Conservation (phyloP, 2,888 invertebrate genomes). For the Elysia crispata region DNA sequence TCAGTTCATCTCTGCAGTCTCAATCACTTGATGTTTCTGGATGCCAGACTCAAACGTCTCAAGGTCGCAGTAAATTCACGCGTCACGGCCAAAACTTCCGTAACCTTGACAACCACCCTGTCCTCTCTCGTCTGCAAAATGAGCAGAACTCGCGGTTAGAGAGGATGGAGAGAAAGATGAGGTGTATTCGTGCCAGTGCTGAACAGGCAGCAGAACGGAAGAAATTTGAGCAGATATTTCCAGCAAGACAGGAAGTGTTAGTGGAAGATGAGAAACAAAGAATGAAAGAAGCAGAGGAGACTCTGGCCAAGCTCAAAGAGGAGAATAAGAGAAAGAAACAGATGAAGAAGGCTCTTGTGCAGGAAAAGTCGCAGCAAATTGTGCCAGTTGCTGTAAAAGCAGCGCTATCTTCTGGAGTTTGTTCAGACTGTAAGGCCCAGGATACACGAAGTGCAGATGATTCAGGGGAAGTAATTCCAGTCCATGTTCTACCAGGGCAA, state of each 20-base stretch:
- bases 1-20: no score
- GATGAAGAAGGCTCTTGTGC: no score
- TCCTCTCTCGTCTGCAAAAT: slow-evolving; percentile 67
- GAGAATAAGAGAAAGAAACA: slow-evolving; percentile 48
- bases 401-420: no score
- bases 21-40: no score
- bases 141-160: slow-evolving; percentile 69
- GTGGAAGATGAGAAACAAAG: slow-evolving; percentile 54
- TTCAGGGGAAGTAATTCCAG: slow-evolving; percentile 71
- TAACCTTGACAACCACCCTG: slow-evolving; percentile 68
- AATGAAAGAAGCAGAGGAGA: slow-evolving; percentile 62
- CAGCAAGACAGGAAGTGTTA: slow-evolving; percentile 58
- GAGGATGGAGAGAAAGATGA: slow-evolving; percentile 68
- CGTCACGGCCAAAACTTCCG: slow-evolving; percentile 1
- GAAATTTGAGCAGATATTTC: slow-evolving; percentile 69
- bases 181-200: slow-evolving; percentile 65
- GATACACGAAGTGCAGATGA: no score
- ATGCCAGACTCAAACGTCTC: no score
- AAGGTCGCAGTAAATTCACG: no score
- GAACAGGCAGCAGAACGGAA: slow-evolving; percentile 69
- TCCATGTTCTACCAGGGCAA: slow-evolving; percentile 60
- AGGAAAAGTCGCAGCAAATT: neutral
- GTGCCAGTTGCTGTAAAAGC: neutral
- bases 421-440: slow-evolving; percentile 41
- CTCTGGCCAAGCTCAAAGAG: slow-evolving; percentile 56